These are phyloP conservation scores for Papilio gigon DNA, from an alignment of 2,888 invertebrate genomes.

Conservation along the genomic window DNA sequence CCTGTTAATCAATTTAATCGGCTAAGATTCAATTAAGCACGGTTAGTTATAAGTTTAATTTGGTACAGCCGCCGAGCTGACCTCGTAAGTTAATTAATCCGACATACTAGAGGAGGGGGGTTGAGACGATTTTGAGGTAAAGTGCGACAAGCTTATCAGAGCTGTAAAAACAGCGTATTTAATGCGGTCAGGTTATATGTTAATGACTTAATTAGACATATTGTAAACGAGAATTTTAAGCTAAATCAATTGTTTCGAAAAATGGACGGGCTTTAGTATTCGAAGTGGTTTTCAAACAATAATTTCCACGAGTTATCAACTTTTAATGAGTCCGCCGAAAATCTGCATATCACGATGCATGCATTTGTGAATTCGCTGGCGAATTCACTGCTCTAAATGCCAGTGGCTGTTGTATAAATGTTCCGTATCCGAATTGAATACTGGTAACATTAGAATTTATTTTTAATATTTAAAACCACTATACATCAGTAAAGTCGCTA, in stretches of 20 bases:
- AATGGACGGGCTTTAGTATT: neutral
- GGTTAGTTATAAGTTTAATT: constrained; percentile 30
- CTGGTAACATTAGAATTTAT: neutral
- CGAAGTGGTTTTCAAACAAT: constrained; percentile 5
- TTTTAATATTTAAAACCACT: no score
- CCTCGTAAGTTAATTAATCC: constrained; percentile 30
- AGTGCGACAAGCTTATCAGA: neutral
- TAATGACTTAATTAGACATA: neutral
- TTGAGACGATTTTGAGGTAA: neutral
- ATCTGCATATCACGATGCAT: constrained; percentile 22
- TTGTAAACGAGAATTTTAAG: neutral
- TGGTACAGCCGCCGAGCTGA: constrained; percentile 22
- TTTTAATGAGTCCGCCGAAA: constrained; percentile 21
- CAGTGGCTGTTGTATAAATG: neutral
- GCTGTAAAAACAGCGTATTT: no score
- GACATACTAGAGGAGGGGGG: constrained; percentile 10
- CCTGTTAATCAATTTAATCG: constrained; percentile 4
- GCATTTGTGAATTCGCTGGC: neutral
- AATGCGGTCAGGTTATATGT: neutral
- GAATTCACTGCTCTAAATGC: neutral
- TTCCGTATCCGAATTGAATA: constrained; percentile 1
- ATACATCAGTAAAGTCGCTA: no score
- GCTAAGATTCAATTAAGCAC: constrained; percentile 6
- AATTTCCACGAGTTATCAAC: constrained; percentile 4
- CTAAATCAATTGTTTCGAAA: constrained; percentile 1